These are phyloP conservation scores for Nemurella pictetii DNA, from an alignment of 2,888 invertebrate genomes.

Conservation along the genomic window DNA sequence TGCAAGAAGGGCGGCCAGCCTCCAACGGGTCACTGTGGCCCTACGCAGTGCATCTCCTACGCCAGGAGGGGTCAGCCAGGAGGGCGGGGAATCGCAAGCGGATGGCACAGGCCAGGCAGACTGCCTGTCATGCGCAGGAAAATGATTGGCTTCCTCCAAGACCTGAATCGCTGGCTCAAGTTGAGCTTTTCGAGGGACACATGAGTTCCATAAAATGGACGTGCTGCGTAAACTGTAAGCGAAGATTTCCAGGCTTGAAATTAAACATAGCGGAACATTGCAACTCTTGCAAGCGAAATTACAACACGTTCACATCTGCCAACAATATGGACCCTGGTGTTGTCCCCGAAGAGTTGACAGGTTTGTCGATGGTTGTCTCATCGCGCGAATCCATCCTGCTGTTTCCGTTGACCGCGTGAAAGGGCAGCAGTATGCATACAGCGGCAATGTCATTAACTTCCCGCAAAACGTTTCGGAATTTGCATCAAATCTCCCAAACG, in stretches of 20 bases:
- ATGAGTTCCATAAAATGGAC: background rate
- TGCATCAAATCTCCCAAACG: constrained; percentile 18
- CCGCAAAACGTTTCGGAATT: constrained; percentile 26
- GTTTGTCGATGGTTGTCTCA: constrained; percentile 20
- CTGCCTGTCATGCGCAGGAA: too few relatives aligned
- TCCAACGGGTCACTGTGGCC: too few relatives aligned
- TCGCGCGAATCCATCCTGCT: constrained; percentile 34
- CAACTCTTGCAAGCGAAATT: background rate
- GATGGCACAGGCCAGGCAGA: background rate
- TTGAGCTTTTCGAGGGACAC: too few relatives aligned
- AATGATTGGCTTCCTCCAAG: too few relatives aligned
- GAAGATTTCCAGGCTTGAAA: background rate
- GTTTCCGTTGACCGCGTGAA: constrained; percentile 27
- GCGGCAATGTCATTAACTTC: constrained; percentile 32
- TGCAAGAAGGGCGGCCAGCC: too few relatives aligned
- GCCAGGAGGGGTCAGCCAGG: background rate
- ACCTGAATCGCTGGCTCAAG: too few relatives aligned
- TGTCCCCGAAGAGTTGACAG: constrained; percentile 3
- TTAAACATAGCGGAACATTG: background rate
- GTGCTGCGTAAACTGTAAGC: background rate
- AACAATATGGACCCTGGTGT: constrained; percentile 17
- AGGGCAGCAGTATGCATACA: constrained; percentile 36
- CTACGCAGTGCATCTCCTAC: background rate
- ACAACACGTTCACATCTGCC: background rate
- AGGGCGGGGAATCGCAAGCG: background rate